Evolutionary conservation across 1,140 invertebrate species (phyloP).

Genomic region (Drosophila dunni): DNA sequence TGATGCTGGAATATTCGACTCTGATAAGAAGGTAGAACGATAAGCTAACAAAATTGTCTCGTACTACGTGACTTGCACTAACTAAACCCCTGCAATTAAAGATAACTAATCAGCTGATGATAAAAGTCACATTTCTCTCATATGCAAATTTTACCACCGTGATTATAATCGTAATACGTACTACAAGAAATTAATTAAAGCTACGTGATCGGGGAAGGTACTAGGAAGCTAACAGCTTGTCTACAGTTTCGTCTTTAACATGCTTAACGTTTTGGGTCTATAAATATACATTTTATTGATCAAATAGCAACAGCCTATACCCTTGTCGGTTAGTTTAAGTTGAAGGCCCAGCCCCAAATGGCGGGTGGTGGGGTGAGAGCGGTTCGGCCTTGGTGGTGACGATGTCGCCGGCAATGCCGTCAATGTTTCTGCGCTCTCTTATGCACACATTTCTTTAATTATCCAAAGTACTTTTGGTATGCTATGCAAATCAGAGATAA

Average conservation of each 20-base stretch:
- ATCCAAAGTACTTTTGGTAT: slow-evolving; percentile 43
- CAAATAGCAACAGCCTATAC: slow-evolving; percentile 65
- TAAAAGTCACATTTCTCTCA: slow-evolving; percentile 1
- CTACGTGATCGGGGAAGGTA: background rate
- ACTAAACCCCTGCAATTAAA: background rate
- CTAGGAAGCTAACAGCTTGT: background rate
- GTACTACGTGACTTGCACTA: slow-evolving; percentile 14
- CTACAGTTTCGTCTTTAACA: slow-evolving; percentile 33
- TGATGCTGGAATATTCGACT: background rate
- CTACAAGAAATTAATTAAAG: slow-evolving; percentile 28
- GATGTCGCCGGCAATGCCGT: slow-evolving; percentile 43
- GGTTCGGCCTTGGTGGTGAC: slow-evolving; percentile 30
- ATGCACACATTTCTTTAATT: slow-evolving; percentile 42
- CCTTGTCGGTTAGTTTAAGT: slow-evolving; percentile 35
- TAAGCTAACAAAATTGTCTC: background rate
- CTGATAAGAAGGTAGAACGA: background rate
- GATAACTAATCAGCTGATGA: slow-evolving; percentile 11
- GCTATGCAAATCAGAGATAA: slow-evolving; percentile 25
- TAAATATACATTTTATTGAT: slow-evolving; percentile 71
- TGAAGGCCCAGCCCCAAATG: slow-evolving; percentile 39
- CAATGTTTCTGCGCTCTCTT: slow-evolving; percentile 20
- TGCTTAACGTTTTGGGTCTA: slow-evolving; percentile 41
- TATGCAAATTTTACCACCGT: slow-evolving; percentile 6
- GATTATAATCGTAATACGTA: background rate
- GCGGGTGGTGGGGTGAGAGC: background rate